These are phyloP conservation scores for Aradus depressus DNA, from an alignment of 2,888 invertebrate species.

Conservation along the genomic window DNA sequence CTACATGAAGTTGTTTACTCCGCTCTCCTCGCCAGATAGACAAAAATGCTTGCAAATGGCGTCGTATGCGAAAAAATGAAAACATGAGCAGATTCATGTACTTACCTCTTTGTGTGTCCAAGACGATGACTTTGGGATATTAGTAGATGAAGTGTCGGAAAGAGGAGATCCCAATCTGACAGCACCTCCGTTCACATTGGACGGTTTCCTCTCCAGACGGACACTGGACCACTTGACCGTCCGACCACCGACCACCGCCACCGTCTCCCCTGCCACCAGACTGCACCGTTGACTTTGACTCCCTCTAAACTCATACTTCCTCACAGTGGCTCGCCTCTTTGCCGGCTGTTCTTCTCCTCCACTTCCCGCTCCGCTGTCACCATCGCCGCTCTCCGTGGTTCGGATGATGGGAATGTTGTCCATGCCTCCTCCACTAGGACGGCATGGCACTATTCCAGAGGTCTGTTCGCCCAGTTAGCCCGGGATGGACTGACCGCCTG, in stretches of 20 bases:
- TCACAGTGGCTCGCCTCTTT: background rate
- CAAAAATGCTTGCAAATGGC: no score
- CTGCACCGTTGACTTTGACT: constrained; percentile 29
- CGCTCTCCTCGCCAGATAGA: no score
- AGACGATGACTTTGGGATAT: constrained; percentile 26
- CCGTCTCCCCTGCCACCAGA: constrained; percentile 27
- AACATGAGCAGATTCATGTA: background rate
- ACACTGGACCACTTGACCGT: constrained; percentile 30
- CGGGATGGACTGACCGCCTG: background rate
- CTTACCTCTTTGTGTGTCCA: constrained; percentile 26
- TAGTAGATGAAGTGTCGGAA: constrained; percentile 25
- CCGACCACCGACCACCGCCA: constrained; percentile 22
- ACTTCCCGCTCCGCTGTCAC: no score
- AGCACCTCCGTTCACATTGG: constrained; percentile 25
- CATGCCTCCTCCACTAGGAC: constrained; percentile 18
- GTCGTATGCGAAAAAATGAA: no score
- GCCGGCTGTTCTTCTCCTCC: constrained; percentile 24
- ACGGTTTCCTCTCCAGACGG: constrained; percentile 24
- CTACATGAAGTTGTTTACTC: no score
- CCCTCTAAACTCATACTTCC: constrained; percentile 28
- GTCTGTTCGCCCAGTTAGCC: no score
- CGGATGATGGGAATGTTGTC: constrained; percentile 30
- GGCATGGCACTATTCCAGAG: no score
- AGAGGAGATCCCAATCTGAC: constrained; percentile 13
- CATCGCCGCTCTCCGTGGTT: no score